Base-by-base conservation (phyloP, 1,140 invertebrate genomes). In the Coboldia fuscipes region DNA sequence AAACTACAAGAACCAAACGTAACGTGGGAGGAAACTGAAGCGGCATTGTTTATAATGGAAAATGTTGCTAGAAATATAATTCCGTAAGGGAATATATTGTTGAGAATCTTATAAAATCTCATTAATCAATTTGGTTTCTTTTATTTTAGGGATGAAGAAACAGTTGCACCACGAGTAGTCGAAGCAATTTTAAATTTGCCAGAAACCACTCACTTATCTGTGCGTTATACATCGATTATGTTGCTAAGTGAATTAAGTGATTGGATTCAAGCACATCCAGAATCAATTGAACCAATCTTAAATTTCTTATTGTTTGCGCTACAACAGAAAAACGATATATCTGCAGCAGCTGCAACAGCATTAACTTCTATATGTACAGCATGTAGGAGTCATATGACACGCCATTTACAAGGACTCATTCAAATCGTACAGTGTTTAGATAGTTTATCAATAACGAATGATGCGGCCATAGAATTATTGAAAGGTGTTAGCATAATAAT, bases 31-130 rank as follows among this genome's bases (percentile, higher is more conserved):
- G 68, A 75, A 14, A 82, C 77, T 3, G 93, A 97, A 60, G 81
- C 93, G n/a, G 79, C 86, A 0, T 61, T 98, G 0, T 97, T 89
- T 58, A 71, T 97, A 6, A 94, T 97, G 83, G 77, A 86, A 50
- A 75, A 88, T 36, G 82, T 96, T 1, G 88, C 88, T 3, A 92
- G 90, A 61, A 93, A 92, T 58, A 81, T 97, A 50, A 51, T 93
- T 44, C 86, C 88, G 89, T 96, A 63, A 77, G 83, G 77, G 36
- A 22, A 19, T 39, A 12, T 13, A 29, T 29, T 13, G 13, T n/a
- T n/a, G n/a, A n/a, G n/a, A n/a, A n/a, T n/a, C 39, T 39, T 29
- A 37, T 34, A 29, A 37, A 34, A 27, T 41, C 29, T 39, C n/a
- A n/a, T n/a, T n/a, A n/a, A n/a, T n/a, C n/a, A n/a, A n/a, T n/a